phyloP scores from a whole-genome alignment of 1,140 invertebrate species.

The Penaeus vannamei region DNA sequence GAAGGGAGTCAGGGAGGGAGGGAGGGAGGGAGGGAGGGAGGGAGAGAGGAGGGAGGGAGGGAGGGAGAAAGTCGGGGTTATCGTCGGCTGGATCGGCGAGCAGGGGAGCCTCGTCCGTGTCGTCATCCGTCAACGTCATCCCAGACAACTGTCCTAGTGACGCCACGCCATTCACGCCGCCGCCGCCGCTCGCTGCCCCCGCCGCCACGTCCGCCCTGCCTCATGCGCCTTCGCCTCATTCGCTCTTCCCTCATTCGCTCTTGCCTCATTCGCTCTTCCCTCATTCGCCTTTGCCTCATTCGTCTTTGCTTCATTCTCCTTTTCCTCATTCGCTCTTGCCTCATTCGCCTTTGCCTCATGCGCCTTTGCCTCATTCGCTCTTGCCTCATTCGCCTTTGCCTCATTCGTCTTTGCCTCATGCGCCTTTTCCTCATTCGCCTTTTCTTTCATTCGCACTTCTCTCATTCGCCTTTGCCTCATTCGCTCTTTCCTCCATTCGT shows the following conservation, averaged over 20 bases:
- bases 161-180: conserved; percentile 59
- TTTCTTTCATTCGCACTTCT: too few species aligned
- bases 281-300: too few species aligned
- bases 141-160: conserved; percentile 62
- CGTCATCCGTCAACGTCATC: conserved; percentile 55
- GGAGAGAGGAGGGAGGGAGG: not conserved
- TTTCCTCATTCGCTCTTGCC: too few species aligned
- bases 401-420: not conserved
- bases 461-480: not conserved
- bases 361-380: not conserved
- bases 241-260: not conserved
- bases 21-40: not conserved
- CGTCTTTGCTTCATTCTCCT: too few species aligned
- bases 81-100: conserved; percentile 57
- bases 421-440: not conserved
- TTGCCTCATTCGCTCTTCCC: too few species aligned
- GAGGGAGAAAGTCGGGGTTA: conserved; percentile 53
- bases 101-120: conserved; percentile 56
- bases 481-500: not conserved
- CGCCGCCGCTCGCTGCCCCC: not conserved
- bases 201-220: not conserved
- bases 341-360: not conserved
- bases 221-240: not conserved
- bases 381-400: not conserved
- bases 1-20: not conserved